phyloP scores from a whole-genome alignment of 1,140 invertebrate species.

The Drosophila busckii region DNA sequence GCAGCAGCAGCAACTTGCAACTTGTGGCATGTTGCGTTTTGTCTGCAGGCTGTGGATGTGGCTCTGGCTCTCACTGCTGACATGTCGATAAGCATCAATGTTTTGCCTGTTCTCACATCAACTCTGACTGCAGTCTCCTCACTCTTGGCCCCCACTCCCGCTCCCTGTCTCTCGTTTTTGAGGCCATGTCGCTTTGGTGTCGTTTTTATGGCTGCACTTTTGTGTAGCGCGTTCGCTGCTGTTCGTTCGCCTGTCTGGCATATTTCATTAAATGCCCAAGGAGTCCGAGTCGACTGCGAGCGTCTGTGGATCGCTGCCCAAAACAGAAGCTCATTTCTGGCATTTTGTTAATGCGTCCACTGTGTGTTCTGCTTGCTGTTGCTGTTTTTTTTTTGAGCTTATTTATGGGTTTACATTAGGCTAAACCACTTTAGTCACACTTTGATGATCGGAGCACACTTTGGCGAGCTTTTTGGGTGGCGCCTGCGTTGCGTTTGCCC shows the following conservation, averaged over 20 bases:
- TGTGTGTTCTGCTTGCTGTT: slow-evolving; percentile 26
- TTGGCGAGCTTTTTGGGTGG: slow-evolving; percentile 66
- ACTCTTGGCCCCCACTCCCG: neutral
- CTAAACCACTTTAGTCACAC: slow-evolving; percentile 79
- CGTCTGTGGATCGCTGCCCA: slow-evolving; percentile 39
- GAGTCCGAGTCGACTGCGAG: neutral
- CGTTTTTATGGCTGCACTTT: slow-evolving; percentile 78
- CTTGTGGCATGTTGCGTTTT: no score
- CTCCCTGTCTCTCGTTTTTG: neutral
- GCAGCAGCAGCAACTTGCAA: no score
- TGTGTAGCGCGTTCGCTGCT: slow-evolving; percentile 57
- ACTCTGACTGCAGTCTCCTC: slow-evolving; percentile 31
- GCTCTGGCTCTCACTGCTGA: slow-evolving; percentile 61
- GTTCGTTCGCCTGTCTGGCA: slow-evolving; percentile 38
- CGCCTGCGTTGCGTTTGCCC: slow-evolving; percentile 24
- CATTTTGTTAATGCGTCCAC: slow-evolving; percentile 78
- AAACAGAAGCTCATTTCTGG: slow-evolving; percentile 77
- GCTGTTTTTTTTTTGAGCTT: slow-evolving; percentile 31
- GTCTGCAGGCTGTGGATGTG: no score
- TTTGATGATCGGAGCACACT: slow-evolving; percentile 60
- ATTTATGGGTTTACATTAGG: slow-evolving; percentile 79
- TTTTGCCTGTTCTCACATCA: slow-evolving; percentile 55
- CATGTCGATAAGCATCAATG: slow-evolving; percentile 78
- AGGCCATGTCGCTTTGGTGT: slow-evolving; percentile 55
- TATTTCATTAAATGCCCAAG: slow-evolving; percentile 72